These are phyloP conservation scores for Aphyosemion australe DNA, from an alignment of 2,113 vertebrate species.

Conservation along the genomic window DNA sequence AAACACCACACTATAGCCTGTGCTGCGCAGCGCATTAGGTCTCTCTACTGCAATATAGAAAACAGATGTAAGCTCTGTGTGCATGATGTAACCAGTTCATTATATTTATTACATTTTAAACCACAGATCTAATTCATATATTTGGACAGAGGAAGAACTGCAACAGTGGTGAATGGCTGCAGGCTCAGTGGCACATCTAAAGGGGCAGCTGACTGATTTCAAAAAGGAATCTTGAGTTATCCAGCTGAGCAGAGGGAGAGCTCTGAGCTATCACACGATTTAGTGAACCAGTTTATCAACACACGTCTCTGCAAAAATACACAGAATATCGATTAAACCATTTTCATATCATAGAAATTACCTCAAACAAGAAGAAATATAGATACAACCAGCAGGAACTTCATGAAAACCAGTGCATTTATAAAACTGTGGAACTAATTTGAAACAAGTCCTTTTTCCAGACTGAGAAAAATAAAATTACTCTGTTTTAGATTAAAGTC, in stretches of 20 bases:
- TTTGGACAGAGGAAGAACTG: conserved; percentile 3
- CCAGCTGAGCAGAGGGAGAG: conserved; percentile 66
- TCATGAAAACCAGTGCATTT: too few relatives aligned
- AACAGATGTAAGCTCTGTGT: conserved; percentile 27
- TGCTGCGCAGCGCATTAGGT: neutral
- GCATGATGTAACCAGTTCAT: conserved; percentile 28
- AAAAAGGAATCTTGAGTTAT: conserved; percentile 38
- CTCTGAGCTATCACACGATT: conserved; percentile 37
- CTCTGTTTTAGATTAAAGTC: too few relatives aligned
- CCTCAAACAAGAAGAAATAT: too few relatives aligned
- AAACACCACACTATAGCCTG: conserved; percentile 18
- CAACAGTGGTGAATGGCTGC: conserved; percentile 22
- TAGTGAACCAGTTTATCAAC: conserved; percentile 12
- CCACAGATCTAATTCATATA: conserved; percentile 13
- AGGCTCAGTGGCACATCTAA: conserved; percentile 36
- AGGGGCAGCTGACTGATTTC: conserved; percentile 35
- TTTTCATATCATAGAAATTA: too few relatives aligned
- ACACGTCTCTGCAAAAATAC: too few relatives aligned
- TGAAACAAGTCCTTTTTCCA: too few relatives aligned
- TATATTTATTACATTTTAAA: conserved; percentile 12
- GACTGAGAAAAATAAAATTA: too few relatives aligned
- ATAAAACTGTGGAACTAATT: too few relatives aligned
- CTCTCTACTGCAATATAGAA: conserved; percentile 9
- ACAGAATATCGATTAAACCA: too few relatives aligned
- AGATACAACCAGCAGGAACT: too few relatives aligned